Conservation (phyloP, 1,140 invertebrate genomes). For the Drosophila tsacasi region DNA sequence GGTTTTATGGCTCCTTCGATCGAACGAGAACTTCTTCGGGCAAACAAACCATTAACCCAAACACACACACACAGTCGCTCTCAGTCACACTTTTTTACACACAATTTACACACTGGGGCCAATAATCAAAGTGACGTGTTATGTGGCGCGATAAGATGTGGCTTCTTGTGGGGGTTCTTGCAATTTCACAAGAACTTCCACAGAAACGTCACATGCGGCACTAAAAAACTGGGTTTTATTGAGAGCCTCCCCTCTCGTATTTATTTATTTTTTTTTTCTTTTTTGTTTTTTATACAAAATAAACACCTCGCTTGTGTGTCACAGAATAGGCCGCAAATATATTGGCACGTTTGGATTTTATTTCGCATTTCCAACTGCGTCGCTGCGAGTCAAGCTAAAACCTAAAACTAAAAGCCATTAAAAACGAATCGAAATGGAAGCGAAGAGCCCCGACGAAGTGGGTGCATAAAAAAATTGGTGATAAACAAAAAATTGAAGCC, state of each 20-base stretch:
- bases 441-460: slow-evolving; percentile 13
- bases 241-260: neutral
- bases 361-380: slow-evolving; percentile 58
- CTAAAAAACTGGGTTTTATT: slow-evolving; percentile 28
- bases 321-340: slow-evolving; percentile 73
- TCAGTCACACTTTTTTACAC: slow-evolving; percentile 4
- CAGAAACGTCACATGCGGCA: slow-evolving; percentile 5
- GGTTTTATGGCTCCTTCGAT: slow-evolving; percentile 30
- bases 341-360: slow-evolving; percentile 63
- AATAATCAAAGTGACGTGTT: slow-evolving; percentile 32
- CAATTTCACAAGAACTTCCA: slow-evolving; percentile 56
- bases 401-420: slow-evolving; percentile 53
- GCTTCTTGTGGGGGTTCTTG: slow-evolving; percentile 1
- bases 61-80: slow-evolving; percentile 6
- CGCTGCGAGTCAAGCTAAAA: slow-evolving; percentile 37
- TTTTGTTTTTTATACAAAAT: slow-evolving; percentile 26
- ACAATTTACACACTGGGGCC: slow-evolving; percentile 25
- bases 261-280: neutral
- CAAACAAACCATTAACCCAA: slow-evolving; percentile 35
- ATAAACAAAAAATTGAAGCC: slow-evolving; percentile 63
- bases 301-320: slow-evolving; percentile 52
- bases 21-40: slow-evolving; percentile 24
- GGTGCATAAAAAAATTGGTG: slow-evolving; percentile 53
- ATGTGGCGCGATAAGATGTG: slow-evolving; percentile 34
- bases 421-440: slow-evolving; percentile 11